Evolutionary conservation across 2,113 vertebrate species (phyloP).

Genomic region (Phalacrocorax aristotelis): DNA sequence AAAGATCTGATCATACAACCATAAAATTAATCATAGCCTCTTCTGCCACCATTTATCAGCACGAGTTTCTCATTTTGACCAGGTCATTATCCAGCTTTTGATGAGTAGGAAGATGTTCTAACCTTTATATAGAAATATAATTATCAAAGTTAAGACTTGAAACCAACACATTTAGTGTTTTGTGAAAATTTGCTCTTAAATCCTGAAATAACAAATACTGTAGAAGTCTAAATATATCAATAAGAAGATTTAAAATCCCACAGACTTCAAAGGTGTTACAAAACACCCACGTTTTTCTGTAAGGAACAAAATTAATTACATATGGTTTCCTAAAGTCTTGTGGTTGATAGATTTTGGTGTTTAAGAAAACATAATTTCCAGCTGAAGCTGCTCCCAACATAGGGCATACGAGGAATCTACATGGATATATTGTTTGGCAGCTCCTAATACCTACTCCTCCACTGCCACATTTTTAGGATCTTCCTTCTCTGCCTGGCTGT

Average conservation of each 20-base stretch:
- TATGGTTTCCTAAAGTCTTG: not conserved
- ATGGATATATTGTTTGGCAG: not conserved
- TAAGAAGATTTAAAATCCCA: not conserved
- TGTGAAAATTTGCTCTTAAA: not conserved
- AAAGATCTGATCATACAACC: not conserved
- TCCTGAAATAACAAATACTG: not conserved
- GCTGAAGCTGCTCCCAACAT: fast-evolving
- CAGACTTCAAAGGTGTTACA: not conserved
- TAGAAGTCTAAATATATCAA: not conserved
- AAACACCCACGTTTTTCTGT: not conserved
- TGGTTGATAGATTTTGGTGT: not conserved
- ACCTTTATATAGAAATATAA: not conserved
- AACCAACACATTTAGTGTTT: not conserved
- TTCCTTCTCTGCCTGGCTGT: not conserved
- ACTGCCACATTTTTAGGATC: not conserved
- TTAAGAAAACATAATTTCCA: not conserved
- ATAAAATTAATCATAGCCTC: not conserved
- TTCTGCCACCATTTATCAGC: not conserved
- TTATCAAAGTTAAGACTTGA: not conserved
- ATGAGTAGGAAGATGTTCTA: not conserved
- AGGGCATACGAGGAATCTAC: not conserved
- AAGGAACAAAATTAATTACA: not conserved
- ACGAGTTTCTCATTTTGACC: not conserved
- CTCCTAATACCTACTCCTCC: not conserved
- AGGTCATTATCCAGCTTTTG: not conserved